A percentile compares a stretch with the other conserved stretches of the same genome.
phyloP scores from a whole-genome alignment of 2,888 invertebrate species.

The Linnaemya vulpina region DNA sequence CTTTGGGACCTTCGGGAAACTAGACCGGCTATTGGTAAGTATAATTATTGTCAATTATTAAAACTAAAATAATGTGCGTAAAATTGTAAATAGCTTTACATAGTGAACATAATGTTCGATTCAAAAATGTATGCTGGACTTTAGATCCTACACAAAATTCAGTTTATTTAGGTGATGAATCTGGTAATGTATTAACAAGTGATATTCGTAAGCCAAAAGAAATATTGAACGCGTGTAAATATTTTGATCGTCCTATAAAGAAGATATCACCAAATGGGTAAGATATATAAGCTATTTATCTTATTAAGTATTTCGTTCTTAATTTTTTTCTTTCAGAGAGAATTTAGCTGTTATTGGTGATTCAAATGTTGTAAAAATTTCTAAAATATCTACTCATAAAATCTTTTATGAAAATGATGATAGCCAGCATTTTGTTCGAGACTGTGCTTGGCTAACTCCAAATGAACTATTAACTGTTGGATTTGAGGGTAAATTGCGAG shows the following conservation, averaged over 20 bases:
- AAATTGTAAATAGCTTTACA: slow-evolving; percentile 67
- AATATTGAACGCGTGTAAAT: slow-evolving; percentile 66
- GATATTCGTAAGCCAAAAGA: slow-evolving; percentile 74
- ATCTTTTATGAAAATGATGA: slow-evolving; percentile 74
- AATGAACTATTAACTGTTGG: slow-evolving; percentile 73
- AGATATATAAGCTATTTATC: slow-evolving; percentile 1
- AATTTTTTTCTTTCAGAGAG: slow-evolving; percentile 65
- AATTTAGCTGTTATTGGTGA: slow-evolving; percentile 74
- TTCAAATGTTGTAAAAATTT: slow-evolving; percentile 74
- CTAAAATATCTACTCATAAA: slow-evolving; percentile 49
- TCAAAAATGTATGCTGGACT: slow-evolving; percentile 74
- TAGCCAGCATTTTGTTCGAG: slow-evolving; percentile 74
- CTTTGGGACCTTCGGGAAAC: slow-evolving; percentile 77
- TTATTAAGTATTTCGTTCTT: not conserved
- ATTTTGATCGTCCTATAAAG: slow-evolving; percentile 74
- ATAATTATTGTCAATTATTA: slow-evolving; percentile 1
- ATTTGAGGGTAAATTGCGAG: slow-evolving; percentile 73
- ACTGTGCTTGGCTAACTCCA: slow-evolving; percentile 73
- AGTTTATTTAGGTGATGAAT: slow-evolving; percentile 75
- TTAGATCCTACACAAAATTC: slow-evolving; percentile 60
- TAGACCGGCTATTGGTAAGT: slow-evolving; percentile 77
- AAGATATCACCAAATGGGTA: slow-evolving; percentile 74
- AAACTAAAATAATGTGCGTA: not conserved
- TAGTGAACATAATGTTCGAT: slow-evolving; percentile 73
- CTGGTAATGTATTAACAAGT: slow-evolving; percentile 71